Evolutionary conservation across 1,140 invertebrate species (phyloP).

Genomic region (Polypedilum vanderplanki): DNA sequence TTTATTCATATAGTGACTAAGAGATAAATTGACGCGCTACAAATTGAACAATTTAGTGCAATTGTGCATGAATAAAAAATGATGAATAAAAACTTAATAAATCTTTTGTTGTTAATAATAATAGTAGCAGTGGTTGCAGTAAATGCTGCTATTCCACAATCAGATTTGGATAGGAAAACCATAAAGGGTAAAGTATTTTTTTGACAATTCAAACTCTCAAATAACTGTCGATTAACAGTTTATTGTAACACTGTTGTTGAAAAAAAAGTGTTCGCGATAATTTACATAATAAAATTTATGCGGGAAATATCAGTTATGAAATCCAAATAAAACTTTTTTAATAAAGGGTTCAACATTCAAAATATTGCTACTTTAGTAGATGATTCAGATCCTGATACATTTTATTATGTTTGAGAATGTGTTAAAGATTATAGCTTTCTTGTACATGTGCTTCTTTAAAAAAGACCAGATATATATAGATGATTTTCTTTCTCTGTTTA

Average conservation of each 20-base stretch:
- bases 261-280: no score
- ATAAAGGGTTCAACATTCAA: background rate
- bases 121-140: background rate
- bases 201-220: no score
- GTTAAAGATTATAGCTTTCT: background rate
- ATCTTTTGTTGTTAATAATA: conserved; percentile 18
- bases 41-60: conserved; percentile 27
- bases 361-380: background rate
- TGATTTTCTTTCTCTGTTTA: background rate
- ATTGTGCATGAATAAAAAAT: conserved; percentile 25
- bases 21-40: background rate
- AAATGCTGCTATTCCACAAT: background rate
- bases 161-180: background rate
- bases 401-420: background rate
- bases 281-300: no score
- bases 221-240: no score
- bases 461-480: background rate
- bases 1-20: background rate
- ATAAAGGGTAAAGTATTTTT: background rate
- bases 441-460: background rate
- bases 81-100: background rate
- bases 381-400: conserved; percentile 3
- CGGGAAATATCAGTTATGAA: no score
- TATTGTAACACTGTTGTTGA: no score
- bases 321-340: no score